Evolutionary conservation across 2,888 invertebrate genomes (phyloP).

Genomic region (Bedellia somnulentella): DNA sequence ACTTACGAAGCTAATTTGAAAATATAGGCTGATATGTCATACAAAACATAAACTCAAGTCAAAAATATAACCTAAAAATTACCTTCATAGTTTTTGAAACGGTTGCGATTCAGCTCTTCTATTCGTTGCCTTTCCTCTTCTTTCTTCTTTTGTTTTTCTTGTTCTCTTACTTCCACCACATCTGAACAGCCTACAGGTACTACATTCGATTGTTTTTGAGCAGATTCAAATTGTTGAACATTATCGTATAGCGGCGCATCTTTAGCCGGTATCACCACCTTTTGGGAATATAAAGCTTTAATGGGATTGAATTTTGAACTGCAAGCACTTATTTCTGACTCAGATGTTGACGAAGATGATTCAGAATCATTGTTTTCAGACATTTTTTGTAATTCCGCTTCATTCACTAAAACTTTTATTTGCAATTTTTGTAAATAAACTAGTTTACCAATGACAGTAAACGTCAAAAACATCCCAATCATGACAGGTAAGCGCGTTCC

Average conservation of each 20-base stretch:
- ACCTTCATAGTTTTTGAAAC: conserved; percentile 42
- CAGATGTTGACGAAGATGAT: conserved; percentile 32
- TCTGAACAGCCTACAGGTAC: conserved; percentile 27
- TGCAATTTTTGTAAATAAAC: too few relatives aligned
- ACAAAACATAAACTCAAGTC: conserved; percentile 35
- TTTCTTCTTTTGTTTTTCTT: conserved; percentile 25
- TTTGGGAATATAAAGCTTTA: conserved; percentile 66
- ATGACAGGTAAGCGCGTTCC: too few relatives aligned
- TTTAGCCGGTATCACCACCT: conserved; percentile 52
- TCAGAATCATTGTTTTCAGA: conserved; percentile 23
- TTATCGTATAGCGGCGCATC: conserved; percentile 70
- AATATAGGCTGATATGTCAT: too few relatives aligned
- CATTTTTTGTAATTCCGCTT: too few relatives aligned
- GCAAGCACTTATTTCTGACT: conserved; percentile 38
- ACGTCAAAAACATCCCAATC: too few relatives aligned
- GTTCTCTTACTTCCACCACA: conserved; percentile 26
- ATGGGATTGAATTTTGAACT: conserved; percentile 67
- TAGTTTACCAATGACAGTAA: too few relatives aligned
- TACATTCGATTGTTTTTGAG: conserved; percentile 17
- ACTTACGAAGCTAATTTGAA: too few relatives aligned
- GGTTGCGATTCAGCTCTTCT: conserved; percentile 34
- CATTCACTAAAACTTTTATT: too few relatives aligned
- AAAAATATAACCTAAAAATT: too few relatives aligned
- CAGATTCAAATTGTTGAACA: conserved; percentile 59
- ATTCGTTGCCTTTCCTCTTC: conserved; percentile 21